Conservation (phyloP, 2,888 invertebrate genomes). For the Machimus atricapillus region DNA sequence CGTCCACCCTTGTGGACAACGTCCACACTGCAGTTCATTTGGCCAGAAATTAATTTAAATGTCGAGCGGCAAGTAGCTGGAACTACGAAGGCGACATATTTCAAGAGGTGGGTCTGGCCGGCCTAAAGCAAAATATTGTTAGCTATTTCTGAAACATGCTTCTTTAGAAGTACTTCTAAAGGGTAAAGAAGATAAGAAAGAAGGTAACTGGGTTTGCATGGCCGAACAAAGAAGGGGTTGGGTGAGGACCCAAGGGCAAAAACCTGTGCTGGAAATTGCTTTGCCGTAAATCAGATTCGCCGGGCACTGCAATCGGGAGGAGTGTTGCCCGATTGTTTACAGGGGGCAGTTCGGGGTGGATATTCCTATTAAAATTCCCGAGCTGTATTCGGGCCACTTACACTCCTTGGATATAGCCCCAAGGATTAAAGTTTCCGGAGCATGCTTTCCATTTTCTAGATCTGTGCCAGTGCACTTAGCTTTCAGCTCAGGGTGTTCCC, state of each 20-base stretch:
- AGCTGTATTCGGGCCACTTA: not conserved
- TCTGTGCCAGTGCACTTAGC: not conserved
- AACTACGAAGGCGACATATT: not conserved
- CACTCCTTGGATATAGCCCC: not conserved
- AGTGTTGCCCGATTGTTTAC: not conserved
- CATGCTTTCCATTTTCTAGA: not conserved
- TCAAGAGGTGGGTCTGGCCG: not conserved
- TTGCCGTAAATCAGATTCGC: constrained; percentile 4
- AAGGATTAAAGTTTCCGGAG: constrained; percentile 4
- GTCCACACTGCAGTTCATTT: not conserved
- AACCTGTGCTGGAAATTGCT: constrained; percentile 3
- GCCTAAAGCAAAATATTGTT: not conserved
- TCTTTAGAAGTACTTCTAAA: not conserved
- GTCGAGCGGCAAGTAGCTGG: not conserved
- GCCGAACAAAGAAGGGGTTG: not conserved
- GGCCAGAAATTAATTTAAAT: not conserved
- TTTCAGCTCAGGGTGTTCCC: not conserved
- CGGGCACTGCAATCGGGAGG: not conserved
- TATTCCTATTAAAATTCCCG: constrained; percentile 7
- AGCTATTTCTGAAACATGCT: constrained; percentile 18
- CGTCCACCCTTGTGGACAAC: not conserved
- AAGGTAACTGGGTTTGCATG: not conserved
- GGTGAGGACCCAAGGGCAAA: not conserved
- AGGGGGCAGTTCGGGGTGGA: not conserved
- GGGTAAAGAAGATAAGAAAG: constrained; percentile 5